Conservation (phyloP, 2,797 vertebrate genomes). For the Sternotherus odoratus region DNA sequence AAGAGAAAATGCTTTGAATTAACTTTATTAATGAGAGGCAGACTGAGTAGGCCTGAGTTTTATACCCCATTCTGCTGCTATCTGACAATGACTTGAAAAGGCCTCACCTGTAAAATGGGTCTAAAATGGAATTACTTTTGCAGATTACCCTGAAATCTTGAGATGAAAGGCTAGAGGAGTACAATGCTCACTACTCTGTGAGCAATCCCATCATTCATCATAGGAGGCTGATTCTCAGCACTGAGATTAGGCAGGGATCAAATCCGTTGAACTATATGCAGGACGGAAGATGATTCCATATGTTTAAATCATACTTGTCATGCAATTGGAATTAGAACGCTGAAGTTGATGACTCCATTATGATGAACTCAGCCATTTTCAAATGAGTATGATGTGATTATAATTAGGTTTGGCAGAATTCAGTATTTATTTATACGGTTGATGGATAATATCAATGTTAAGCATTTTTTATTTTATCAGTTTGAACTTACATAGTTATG, state of each 20-base stretch:
- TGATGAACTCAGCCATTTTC: background rate
- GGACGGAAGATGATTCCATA: background rate
- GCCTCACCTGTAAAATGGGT: background rate
- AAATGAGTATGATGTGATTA: background rate
- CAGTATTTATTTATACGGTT: background rate
- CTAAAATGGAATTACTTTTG: background rate
- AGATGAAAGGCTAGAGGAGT: background rate
- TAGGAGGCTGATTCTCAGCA: background rate
- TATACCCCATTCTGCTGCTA: background rate
- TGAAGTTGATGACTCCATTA: background rate
- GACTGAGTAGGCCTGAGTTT: background rate
- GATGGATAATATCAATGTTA: background rate
- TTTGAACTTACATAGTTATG: no score
- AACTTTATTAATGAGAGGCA: background rate
- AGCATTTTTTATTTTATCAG: background rate
- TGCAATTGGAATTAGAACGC: background rate
- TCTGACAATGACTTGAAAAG: background rate
- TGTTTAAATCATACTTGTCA: background rate
- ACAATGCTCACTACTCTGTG: background rate
- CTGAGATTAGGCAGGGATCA: background rate
- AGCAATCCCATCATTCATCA: background rate
- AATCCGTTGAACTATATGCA: background rate
- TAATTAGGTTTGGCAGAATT: background rate
- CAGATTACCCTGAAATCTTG: background rate
- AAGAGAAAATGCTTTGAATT: background rate